These are phyloP conservation scores for Ruditapes philippinarum DNA, from an alignment of 1,140 invertebrate species.

Conservation along the genomic window DNA sequence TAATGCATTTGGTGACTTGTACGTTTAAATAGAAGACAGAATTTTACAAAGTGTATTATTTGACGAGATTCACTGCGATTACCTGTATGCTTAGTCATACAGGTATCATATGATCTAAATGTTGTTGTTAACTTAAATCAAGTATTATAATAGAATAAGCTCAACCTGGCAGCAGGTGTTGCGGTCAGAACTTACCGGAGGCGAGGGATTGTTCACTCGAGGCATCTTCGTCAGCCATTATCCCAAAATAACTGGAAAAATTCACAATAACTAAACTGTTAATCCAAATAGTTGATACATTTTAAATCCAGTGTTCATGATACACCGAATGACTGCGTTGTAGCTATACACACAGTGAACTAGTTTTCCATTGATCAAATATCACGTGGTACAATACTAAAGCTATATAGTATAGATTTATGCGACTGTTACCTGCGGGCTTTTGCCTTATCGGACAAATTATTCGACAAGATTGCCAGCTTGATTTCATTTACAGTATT, in stretches of 20 bases:
- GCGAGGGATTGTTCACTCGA: slow-evolving; percentile 14
- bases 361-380: slow-evolving; percentile 15
- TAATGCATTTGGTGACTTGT: too few species aligned
- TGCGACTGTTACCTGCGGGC: neutral
- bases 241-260: neutral
- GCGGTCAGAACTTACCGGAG: slow-evolving; percentile 6
- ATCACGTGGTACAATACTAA: neutral
- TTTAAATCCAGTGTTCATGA: too few species aligned
- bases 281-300: neutral
- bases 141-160: too few species aligned
- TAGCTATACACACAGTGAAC: neutral
- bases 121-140: too few species aligned
- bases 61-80: too few species aligned
- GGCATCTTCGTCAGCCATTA: slow-evolving; percentile 30
- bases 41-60: too few species aligned
- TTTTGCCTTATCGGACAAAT: slow-evolving; percentile 26
- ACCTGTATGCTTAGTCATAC: too few species aligned
- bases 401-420: neutral
- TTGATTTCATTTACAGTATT: neutral
- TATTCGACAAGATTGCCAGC: neutral
- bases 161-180: too few species aligned
- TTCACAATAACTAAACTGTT: neutral
- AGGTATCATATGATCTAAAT: too few species aligned
- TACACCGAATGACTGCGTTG: neutral
- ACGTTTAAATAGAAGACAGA: too few species aligned